These are phyloP conservation scores for Poecilia latipinna DNA, from an alignment of 2,113 vertebrate genomes.

Conservation along the genomic window DNA sequence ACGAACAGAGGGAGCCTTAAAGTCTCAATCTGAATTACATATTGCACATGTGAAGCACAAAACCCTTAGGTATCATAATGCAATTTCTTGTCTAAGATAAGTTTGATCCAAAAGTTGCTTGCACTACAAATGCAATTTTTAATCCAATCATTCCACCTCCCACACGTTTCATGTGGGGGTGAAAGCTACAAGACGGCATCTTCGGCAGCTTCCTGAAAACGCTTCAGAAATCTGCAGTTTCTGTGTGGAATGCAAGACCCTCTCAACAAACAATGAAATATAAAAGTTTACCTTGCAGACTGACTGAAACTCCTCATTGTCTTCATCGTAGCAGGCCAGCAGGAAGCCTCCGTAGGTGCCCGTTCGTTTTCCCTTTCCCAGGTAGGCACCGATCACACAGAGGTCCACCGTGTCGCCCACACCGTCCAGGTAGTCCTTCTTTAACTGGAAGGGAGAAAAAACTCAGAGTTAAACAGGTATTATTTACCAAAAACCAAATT, in stretches of 20 bases:
- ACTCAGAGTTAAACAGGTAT: neutral
- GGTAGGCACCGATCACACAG: slow-evolving; percentile 89
- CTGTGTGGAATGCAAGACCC: neutral
- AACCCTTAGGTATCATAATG: neutral
- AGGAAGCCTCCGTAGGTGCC: slow-evolving; percentile 91
- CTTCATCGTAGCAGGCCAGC: slow-evolving; percentile 87
- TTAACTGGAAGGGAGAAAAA: slow-evolving; percentile 76
- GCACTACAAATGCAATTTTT: neutral
- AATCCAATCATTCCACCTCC: neutral
- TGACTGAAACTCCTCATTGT: slow-evolving; percentile 90
- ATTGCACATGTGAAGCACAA: neutral
- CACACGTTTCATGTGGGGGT: neutral
- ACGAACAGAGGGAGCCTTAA: neutral
- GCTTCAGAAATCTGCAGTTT: neutral
- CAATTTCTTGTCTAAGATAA: neutral
- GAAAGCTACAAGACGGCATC: neutral
- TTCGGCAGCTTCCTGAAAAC: neutral
- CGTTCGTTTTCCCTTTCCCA: slow-evolving; percentile 88
- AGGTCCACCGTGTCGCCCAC: slow-evolving; percentile 91
- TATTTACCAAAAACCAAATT: neutral
- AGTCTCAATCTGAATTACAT: neutral
- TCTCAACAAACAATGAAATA: neutral
- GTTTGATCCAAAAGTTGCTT: neutral
- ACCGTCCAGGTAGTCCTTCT: slow-evolving; percentile 92
- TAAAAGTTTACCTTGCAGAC: slow-evolving; percentile 87